Percentiles rank a stretch among this genome's conserved stretches.
Evolutionary conservation across 2,113 vertebrate genomes (phyloP).

Genomic region (Pterocles orientalis): DNA sequence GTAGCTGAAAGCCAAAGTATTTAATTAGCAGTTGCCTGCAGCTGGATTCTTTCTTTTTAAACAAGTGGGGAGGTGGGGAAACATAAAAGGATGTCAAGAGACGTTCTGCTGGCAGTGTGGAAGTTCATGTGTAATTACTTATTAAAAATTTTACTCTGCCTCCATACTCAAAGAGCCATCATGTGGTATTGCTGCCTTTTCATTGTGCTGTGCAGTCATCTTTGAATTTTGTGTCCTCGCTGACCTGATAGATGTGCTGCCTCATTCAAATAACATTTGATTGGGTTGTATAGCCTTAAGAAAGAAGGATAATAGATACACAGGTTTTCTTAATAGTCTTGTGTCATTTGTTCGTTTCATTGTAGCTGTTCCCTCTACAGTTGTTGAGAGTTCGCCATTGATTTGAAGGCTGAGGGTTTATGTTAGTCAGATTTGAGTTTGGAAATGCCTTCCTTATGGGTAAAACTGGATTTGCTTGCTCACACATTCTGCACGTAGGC

Average conservation of each 20-base stretch:
- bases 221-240: accelerated
- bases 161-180: accelerated
- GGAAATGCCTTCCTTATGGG: neutral
- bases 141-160: neutral
- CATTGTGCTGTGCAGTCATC: neutral
- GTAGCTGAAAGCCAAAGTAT: constrained; percentile 28
- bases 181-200: neutral
- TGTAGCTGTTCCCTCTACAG: neutral
- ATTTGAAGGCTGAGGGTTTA: neutral
- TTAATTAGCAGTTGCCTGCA: constrained; percentile 58
- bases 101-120: neutral
- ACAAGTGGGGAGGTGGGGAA: constrained; percentile 1
- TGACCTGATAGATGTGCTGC: neutral
- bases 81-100: constrained; percentile 10
- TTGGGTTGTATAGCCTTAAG: neutral
- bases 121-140: constrained; percentile 17
- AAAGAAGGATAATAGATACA: neutral
- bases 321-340: neutral
- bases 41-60: constrained; percentile 56
- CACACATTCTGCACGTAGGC: accelerated
- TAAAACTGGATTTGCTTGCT: neutral
- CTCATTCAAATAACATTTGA: neutral
- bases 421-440: neutral
- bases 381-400: neutral
- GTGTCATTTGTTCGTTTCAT: neutral